Evolutionary conservation across 1,140 invertebrate genomes (phyloP), one percentile per base, ranked within the genome.

Genomic region (Drosophila novamexicana): DNA sequence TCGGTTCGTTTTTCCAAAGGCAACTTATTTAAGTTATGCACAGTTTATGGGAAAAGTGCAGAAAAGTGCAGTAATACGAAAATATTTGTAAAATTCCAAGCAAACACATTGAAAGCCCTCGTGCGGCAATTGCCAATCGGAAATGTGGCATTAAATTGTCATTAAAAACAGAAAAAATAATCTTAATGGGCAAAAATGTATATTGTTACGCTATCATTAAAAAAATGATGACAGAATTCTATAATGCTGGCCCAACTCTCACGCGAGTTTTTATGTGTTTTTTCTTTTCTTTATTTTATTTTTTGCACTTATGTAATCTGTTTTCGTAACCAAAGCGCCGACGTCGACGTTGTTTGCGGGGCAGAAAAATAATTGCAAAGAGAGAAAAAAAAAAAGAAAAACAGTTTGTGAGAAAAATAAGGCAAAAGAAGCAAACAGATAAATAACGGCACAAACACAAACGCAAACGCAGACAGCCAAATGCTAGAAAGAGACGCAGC

Each of bases 291-390:
- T 52, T 70, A 6, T 47, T 32, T 45, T 18, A 67, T 67, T 77
- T 77, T 80, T 71, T 77, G 67, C 82, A 78, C 74, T 89, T 89
- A 89, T 90, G 85, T 89, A 89, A 89, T 85, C 70, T 70, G 85
- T 90, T 89, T 89, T 89, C 84, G 85, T 89, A 89, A 89, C 85
- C 64, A 63, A 79, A 45, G 70, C 80, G 70, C 56, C 54, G 62
- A 47, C 40, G 65, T 47, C 18, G 58, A 53, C 18, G 39, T 45
- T 42, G 52, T 49, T 65, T 34, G 22, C 44, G 37, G 52, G 37
- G 40, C 74, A 66, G 61, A 73, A 75, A 53, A 72, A 76, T 72
- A 89, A 84, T 89, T 88, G 84, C 84, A 74, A 66, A 65, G 64
- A 78, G 18, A 18, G 1, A 18, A 18, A 84, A 88, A 66, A 85